Conservation (phyloP, 2,888 invertebrate species). For the Cosmopolites sordidus region DNA sequence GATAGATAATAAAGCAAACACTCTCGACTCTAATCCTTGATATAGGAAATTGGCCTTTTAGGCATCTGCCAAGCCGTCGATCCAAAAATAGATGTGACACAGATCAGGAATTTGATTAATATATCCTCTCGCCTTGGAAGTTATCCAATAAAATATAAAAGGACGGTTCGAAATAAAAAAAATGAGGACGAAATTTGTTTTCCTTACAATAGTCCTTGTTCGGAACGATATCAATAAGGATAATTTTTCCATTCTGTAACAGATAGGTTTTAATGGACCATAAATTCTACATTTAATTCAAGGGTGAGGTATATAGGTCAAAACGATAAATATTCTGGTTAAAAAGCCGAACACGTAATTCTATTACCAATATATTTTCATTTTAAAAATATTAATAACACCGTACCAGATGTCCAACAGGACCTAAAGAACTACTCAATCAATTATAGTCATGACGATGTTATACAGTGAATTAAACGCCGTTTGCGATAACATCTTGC, state of each 20-base stretch:
- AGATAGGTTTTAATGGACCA: background rate
- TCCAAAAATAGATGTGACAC: slow-evolving; percentile 3
- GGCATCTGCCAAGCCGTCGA: too few species aligned
- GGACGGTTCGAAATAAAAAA: background rate
- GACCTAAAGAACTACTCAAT: too few species aligned
- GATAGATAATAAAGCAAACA: too few species aligned
- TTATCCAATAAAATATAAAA: slow-evolving; percentile 7
- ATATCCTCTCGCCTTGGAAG: slow-evolving; percentile 11
- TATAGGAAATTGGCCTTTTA: too few species aligned
- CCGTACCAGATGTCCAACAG: too few species aligned
- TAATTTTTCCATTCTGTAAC: background rate
- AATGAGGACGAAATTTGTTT: background rate
- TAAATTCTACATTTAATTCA: background rate
- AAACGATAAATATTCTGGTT: background rate
- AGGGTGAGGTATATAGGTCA: background rate
- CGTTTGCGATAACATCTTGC: too few species aligned
- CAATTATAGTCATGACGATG: too few species aligned
- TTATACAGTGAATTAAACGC: too few species aligned
- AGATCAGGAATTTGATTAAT: slow-evolving; percentile 5
- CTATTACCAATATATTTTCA: too few species aligned
- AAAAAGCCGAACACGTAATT: background rate
- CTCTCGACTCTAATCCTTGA: too few species aligned
- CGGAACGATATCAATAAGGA: background rate
- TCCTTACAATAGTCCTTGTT: background rate
- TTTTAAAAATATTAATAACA: too few species aligned